Evolutionary conservation across 2,888 invertebrate genomes (phyloP), one percentile per base, ranked within the genome.

Genomic region (Ferrisia virgata): DNA sequence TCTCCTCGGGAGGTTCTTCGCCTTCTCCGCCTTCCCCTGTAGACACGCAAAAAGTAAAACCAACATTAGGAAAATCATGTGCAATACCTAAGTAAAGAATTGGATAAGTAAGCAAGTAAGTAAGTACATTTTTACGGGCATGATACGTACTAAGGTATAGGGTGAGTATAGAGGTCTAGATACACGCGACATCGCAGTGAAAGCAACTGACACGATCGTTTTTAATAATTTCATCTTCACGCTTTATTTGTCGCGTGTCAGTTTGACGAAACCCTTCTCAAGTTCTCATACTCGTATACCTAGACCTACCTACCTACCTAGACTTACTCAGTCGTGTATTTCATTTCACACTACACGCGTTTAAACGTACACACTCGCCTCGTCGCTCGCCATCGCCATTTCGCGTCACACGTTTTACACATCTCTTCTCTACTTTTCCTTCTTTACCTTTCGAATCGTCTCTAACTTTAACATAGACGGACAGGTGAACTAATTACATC

Each of bases 11-110:
- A 22, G 86, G 86, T 86, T 90, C 90, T 85, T 89, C 90, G 72
- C 90, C 91, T 86, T 88, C 88, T 76, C 87, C 88, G 76, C 88
- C 88, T 89, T 92, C 92, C 91, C 92, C 92, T 92, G 89, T 0
- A 90, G 18, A 15, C 28, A 64, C n/a, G 8, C 64, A 64, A 15
- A 15, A 64, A 3, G 13, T 2, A 13, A 64, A 64, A 64, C 13
- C 11, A 15, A 15, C 28, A 28, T 64, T 53, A 53, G 22, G 18
- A 53, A 2, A 64, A 11, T 64, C 18, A 53, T 8, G 5, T 1
- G 18, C 5, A 11, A 40, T 40, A 22, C 53, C 22, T 22, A 8
- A 2, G 3, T 47, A 47, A 6, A n/a, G 4, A 6, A 47, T 15
- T 47, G n/a, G n/a, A 53, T 8, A 6, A 13, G 5, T 53, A 53